A percentile compares a stretch with the other conserved stretches of the same genome.
phyloP scores from a whole-genome alignment of 2,888 invertebrate species.

The Ochropleura plecta region DNA sequence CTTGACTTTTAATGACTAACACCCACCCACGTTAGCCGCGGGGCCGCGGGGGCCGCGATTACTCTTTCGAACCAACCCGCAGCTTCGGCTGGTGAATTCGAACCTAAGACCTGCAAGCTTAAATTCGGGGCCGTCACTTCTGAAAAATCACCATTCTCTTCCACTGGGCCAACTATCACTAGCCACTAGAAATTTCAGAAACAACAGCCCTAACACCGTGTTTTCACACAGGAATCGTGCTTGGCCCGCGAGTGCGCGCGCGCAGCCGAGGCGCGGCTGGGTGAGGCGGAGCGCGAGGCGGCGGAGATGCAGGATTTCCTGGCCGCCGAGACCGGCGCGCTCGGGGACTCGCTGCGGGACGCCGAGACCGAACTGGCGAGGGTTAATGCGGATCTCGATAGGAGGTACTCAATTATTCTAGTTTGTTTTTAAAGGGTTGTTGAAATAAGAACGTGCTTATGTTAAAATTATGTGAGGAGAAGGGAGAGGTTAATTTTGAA shows the following conservation, averaged over 20 bases:
- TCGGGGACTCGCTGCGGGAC: constrained; percentile 95
- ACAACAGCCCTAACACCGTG: not conserved
- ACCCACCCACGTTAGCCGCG: too few relatives aligned
- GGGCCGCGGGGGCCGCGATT: too few relatives aligned
- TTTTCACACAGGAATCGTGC: constrained; percentile 91
- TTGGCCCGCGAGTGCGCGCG: constrained; percentile 93
- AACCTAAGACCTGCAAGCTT: not conserved
- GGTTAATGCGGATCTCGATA: constrained; percentile 81
- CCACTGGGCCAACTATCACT: not conserved
- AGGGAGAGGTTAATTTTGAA: not conserved
- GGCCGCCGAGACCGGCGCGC: constrained; percentile 95
- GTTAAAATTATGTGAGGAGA: not conserved
- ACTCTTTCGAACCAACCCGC: too few relatives aligned
- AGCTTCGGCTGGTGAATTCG: not conserved
- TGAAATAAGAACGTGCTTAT: not conserved
- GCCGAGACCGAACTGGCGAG: constrained; percentile 92
- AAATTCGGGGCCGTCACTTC: not conserved
- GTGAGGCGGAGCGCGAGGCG: constrained; percentile 95
- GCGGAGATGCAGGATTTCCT: constrained; percentile 96
- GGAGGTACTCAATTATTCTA: constrained; percentile 72
- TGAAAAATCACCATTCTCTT: not conserved
- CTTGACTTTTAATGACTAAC: too few relatives aligned
- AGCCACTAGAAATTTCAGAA: not conserved
- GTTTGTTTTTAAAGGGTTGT: not conserved
- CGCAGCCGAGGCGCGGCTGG: constrained; percentile 93